Base-by-base conservation (phyloP, 2,113 vertebrate species). In the Macquaria ambigua region DNA sequence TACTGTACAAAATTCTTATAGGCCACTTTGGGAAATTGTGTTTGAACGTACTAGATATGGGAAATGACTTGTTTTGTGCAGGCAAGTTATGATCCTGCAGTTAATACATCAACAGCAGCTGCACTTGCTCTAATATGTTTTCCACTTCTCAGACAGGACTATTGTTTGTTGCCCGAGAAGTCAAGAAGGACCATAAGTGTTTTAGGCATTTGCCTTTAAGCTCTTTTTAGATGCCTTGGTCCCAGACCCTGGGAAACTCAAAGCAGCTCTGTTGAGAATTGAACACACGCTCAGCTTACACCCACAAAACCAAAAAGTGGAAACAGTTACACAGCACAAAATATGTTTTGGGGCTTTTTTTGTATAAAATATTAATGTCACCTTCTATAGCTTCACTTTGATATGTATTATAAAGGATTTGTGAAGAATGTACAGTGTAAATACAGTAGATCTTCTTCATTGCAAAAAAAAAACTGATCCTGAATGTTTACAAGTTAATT, bases 201-300 rank as follows among this genome's bases (percentile, higher is more conserved):
- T 31, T 61, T 20, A 53, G 53, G 74, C 64, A 64, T 81, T 86
- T 80, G 25, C 58, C 39, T 62, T 82, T 59, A 81, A 85, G 74
- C 70, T 70, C 11, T 61, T 9, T 81, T 9, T 25, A 81, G 77
- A 70, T 79, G 53, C 14, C 52, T 83, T 89, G 72, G 80, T 87
- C 39, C 52, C 43, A 8, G 34, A 15, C 15, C 63, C 64, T 85
- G 78, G 64, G 67, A 88, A 80, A 77, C 55, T 59, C 2, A 23
- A 69, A 84, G 82, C 82, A 81, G 63, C 70, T 87, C 15, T 52
- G 41, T 23, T 67, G 34, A 43, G 76, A 68, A 69, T 23, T 68
- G 43, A 83, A 81, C 67, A 59, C 56, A 56, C 8, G 25, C 15
- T 69, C 71, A 64, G 34, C 61, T 83, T 63, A 73, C 23, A 85